Evolutionary conservation across 2,888 invertebrate genomes (phyloP), one percentile per base, ranked within the genome.

Genomic region (Acronicta aceris): DNA sequence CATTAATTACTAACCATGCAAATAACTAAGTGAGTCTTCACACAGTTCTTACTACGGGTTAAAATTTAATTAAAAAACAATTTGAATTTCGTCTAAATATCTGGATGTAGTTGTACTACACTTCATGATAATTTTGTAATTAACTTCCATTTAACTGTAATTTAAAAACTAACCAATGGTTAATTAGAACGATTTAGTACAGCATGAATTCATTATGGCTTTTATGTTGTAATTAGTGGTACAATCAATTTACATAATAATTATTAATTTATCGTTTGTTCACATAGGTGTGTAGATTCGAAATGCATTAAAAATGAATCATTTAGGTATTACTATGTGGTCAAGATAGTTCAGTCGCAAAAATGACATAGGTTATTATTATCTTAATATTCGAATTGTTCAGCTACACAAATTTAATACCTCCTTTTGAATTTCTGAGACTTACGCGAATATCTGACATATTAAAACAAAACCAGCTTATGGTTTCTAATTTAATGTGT

Each of bases 171-270:
- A 47, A 15, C 50, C 43, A 47, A 59, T 65, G 58, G 55, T 50
- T 70, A 62, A 76, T 72, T 72, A 55, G 25, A 51, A 45, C 30
- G 16, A 61, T 71, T 76, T 52, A 59, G 42, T 45, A 61, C 50
- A 36, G 15, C 51, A 49, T 61, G 36, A 54, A 58, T 61, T 59
- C 53, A 53, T 53, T 50, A 57, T 52, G 43, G 15, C 16, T 47
- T 56, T 59, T 46, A 57, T 55, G 42, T 45, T 54, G 41, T 57
- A 60, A 65, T 72, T 71, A 54, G 61, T 57, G 61, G 48, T 48
- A 42, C 21, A 33, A 9, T 46, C 61, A 71, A 72, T 76, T 72
- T 65, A 71, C 73, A 66, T 72, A 21, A 61, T 53, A 43, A 61
- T 75, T 65, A 71, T 59, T 40, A 65, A 42, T 46, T 60, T 71